Evolutionary conservation across 2,888 invertebrate species (phyloP).

Genomic region (Macrosiphum euphorbiae): DNA sequence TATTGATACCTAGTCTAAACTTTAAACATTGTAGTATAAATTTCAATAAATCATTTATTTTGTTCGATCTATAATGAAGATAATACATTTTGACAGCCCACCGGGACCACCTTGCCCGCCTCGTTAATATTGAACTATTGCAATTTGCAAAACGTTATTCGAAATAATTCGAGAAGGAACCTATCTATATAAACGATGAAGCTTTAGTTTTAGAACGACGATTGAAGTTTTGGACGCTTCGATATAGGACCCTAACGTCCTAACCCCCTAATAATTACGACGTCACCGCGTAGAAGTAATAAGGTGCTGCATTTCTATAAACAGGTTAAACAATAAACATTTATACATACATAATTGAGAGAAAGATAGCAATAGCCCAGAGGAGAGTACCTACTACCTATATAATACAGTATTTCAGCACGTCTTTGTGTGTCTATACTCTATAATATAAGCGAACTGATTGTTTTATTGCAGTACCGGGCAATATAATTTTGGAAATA

Average conservation of each 20-base stretch:
- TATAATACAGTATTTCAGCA: neutral
- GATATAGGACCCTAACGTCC: neutral
- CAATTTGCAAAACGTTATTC: neutral
- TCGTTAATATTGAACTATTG: constrained; percentile 15
- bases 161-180: constrained; percentile 2
- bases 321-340: neutral
- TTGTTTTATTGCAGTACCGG: neutral
- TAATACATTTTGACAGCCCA: neutral
- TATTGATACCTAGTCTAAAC: neutral
- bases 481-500: neutral
- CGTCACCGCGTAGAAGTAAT: neutral
- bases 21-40: neutral
- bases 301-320: neutral
- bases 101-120: neutral
- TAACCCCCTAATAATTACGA: neutral
- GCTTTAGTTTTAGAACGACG: neutral
- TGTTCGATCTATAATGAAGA: neutral
- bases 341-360: neutral
- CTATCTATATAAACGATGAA: neutral
- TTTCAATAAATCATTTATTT: neutral
- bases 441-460: neutral
- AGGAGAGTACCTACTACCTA: neutral
- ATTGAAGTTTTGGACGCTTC: neutral
- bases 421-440: neutral
- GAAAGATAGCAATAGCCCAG: neutral